Percentiles rank a stretch among this genome's conserved stretches.
phyloP scores from a whole-genome alignment of 2,113 vertebrate species.

The Sisor rabdophorus region DNA sequence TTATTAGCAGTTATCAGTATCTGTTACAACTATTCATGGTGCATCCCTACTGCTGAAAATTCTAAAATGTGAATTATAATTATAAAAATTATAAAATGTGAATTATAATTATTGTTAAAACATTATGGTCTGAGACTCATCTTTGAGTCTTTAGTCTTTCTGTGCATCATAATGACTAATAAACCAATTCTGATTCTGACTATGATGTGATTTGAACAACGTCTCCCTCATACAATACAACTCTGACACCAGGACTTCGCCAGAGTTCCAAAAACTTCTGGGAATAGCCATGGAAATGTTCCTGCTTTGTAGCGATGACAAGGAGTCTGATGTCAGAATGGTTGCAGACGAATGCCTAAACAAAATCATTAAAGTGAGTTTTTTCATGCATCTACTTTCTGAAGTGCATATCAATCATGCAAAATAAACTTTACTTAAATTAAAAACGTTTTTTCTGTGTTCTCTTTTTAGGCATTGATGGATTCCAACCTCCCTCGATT shows the following conservation, averaged over 20 bases:
- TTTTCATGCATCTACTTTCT: not conserved
- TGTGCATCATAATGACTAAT: too few species aligned
- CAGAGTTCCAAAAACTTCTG: conserved; percentile 95
- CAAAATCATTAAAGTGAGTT: conserved; percentile 95
- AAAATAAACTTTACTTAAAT: not conserved
- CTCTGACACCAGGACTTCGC: conserved; percentile 81
- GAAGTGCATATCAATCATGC: not conserved
- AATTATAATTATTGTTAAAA: too few species aligned
- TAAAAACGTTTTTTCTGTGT: not conserved
- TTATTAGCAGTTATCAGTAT: too few species aligned
- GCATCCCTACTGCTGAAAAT: too few species aligned
- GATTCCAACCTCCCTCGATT: conserved; percentile 92
- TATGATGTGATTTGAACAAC: not conserved
- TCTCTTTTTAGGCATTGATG: conserved; percentile 84
- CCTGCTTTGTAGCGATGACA: conserved; percentile 91
- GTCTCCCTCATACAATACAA: conserved; percentile 35
- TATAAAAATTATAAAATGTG: too few species aligned
- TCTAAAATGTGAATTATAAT: too few species aligned
- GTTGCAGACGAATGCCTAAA: conserved; percentile 98
- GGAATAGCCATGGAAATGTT: conserved; percentile 98
- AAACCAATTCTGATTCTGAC: not conserved
- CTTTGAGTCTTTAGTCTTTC: too few species aligned
- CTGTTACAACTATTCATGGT: too few species aligned
- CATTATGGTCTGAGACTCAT: too few species aligned
- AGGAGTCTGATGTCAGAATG: conserved; percentile 95